Evolutionary conservation across 2,888 invertebrate species (phyloP), one percentile per base, ranked within the genome.

Genomic region (Cheilosia vulpina): DNA sequence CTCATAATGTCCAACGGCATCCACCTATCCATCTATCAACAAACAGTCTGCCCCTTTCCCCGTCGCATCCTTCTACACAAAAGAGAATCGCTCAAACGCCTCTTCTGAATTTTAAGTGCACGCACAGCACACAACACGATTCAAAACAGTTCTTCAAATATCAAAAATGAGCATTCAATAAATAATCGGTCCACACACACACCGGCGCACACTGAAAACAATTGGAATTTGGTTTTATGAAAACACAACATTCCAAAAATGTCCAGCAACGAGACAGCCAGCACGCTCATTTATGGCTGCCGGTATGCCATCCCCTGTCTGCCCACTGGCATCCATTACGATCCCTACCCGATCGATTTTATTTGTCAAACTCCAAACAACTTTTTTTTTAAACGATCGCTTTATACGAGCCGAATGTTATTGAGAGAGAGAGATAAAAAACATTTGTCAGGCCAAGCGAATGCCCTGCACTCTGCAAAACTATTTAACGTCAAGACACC

Each of bases 101-200:
- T 76, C 69, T 57, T 34, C 62, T 85, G 85, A 76, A 85, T 85
- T 85, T 76, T 80, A 85, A 85, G 72, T 85, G 66, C 80, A 72
- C 78, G 57, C 50, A 7, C 31, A 31, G 9, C 31, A 31, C 31
- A 31, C 31, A 27, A 6, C 5, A 60, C 65, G 69, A 66, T 71
- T 71, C 80, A 66, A 47, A 85, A 85, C 76, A 79, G 69, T 75
- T 80, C 68, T 68, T 63, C 80, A 76, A 80, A 85, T 60, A 85
- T 85, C 85, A 80, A 80, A 85, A 85, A 66, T 84, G 71, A 76
- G 76, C 84, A 84, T 84, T 85, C 85, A 85, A 85, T 85, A 85
- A 85, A 85, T 85, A 85, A 80, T 85, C 80, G 85, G 80, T 85
- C 43, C 80, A 85, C 80, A 38, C 62, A 62, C 55, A 68, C 75